Evolutionary conservation across 2,888 invertebrate genomes (phyloP), one percentile per base, ranked within the genome.

Genomic region (Cephalotes varians): DNA sequence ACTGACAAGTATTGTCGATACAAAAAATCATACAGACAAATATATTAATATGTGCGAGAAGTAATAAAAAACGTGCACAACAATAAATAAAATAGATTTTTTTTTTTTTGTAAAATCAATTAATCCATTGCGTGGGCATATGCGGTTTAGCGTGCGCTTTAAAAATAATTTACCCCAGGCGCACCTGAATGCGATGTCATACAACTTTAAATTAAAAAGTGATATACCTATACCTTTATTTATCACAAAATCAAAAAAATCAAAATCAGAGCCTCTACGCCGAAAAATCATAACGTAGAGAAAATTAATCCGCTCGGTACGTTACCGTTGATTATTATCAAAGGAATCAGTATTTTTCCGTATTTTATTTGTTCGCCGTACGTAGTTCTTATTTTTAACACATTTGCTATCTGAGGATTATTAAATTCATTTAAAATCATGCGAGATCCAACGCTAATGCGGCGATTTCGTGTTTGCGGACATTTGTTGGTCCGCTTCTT

Each of bases 401-500:
- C 31, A 40, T 56, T 77, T 51, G 9, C 31, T 31, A 40, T 10
- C 40, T n/a, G 44, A 44, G 21, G 12, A 47, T 56, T 56, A 31
- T 79, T 34, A 79, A 69, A 79, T 77, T 40, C 28, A 21, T 67
- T 69, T 69, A 56, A 69, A 69, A 77, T 69, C 31, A 34, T 25
- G 21, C 31, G 54, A 56, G 21, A 69, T 56, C 34, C 40, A n/a
- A 44, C 21, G 21, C 12, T 56, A 77, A 77, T 77, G 71, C 65
- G 40, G 28, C 15, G 54, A 15, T 77, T 56, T 54, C 67, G 31
- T 69, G 56, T 77, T 69, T 56, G 40, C 40, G 31, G 40, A 31
- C 69, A 67, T 44, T 79, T 56, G 56, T 56, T 31, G 34, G 51
- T 44, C 25, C 40, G 40, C 12, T 44, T 69, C 31, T 69, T 79